These are phyloP conservation scores for Cossypha caffra DNA, from an alignment of 2,797 vertebrate species.

Conservation along the genomic window DNA sequence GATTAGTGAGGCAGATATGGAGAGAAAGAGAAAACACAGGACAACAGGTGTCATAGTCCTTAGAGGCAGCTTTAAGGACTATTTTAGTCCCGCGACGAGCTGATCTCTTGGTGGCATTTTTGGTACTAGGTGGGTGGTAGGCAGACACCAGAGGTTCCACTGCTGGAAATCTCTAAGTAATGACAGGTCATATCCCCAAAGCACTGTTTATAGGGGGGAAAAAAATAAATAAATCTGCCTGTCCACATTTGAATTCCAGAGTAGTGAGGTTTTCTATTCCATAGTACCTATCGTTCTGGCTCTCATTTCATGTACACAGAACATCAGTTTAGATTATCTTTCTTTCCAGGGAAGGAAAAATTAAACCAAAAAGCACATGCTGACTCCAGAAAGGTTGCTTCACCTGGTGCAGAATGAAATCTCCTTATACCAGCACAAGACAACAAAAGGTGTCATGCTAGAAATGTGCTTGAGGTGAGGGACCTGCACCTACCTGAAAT, in stretches of 20 bases:
- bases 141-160: slow-evolving; percentile 49
- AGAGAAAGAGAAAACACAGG: slow-evolving; percentile 20
- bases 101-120: slow-evolving; percentile 35
- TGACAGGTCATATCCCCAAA: slow-evolving; percentile 48
- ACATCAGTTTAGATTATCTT: not conserved
- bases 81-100: not conserved
- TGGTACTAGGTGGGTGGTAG: slow-evolving; percentile 69
- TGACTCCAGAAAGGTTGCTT: not conserved
- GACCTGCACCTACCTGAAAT: not conserved
- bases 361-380: not conserved
- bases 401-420: not conserved
- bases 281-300: not conserved
- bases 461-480: not conserved
- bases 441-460: accelerated
- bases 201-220: not conserved
- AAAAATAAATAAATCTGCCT: not conserved
- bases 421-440: not conserved
- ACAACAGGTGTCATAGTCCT: slow-evolving; percentile 55
- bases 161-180: slow-evolving; percentile 46
- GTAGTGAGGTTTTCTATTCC: not conserved
- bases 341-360: not conserved
- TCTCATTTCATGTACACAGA: not conserved
- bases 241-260: not conserved
- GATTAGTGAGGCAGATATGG: slow-evolving; percentile 54
- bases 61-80: not conserved